Percentiles rank a stretch among this genome's conserved stretches.
Evolutionary conservation across 2,113 vertebrate genomes (phyloP).

Genomic region (Cricetomys ansorgei): DNA sequence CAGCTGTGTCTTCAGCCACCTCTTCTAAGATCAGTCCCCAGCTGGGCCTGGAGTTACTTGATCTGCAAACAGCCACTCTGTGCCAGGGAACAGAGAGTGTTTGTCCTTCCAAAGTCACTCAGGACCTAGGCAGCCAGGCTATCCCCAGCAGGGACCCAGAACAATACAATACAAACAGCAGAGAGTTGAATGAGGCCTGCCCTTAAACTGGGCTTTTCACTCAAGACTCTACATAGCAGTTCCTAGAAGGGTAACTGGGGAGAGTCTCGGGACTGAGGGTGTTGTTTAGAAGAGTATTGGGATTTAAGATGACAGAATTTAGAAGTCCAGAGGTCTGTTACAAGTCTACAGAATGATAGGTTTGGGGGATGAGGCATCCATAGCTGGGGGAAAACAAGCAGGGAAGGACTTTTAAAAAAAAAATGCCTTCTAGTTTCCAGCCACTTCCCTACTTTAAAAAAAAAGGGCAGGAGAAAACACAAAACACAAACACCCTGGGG

Average conservation of each 20-base stretch:
- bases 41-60: conserved; percentile 43
- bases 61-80: conserved; percentile 54
- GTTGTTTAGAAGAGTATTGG: neutral
- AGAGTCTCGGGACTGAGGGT: neutral
- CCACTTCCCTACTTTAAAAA: neutral
- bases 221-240: fast-evolving
- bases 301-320: neutral
- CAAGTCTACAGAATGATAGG: neutral
- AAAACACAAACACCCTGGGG: neutral
- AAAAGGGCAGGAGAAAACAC: neutral
- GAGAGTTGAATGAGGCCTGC: neutral
- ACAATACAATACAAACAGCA: neutral
- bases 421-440: neutral
- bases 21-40: conserved; percentile 38
- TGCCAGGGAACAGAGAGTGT: conserved; percentile 28
- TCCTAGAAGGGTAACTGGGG: neutral
- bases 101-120: conserved; percentile 57
- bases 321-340: neutral
- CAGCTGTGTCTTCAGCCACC: conserved; percentile 6
- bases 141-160: neutral
- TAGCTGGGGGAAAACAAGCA: neutral
- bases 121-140: conserved; percentile 12
- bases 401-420: neutral
- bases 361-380: neutral
- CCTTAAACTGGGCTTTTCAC: neutral